phyloP scores from a whole-genome alignment of 2,113 vertebrate genomes.

The Picathartes gymnocephalus region DNA sequence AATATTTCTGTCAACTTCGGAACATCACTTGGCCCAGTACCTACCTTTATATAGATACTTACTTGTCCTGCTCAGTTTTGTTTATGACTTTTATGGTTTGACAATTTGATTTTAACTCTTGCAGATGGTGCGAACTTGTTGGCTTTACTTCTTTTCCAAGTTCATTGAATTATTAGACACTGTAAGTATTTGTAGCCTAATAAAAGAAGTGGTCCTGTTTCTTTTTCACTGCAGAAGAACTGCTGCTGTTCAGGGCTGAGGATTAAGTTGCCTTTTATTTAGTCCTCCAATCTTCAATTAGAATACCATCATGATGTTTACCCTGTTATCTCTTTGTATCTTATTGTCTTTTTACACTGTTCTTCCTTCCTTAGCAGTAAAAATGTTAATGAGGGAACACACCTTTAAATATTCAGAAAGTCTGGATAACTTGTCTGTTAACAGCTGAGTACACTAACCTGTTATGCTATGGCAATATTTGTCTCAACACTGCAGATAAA shows the following conservation, averaged over 20 bases:
- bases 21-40: neutral
- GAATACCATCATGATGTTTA: neutral
- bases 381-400: neutral
- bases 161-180: conserved; percentile 96
- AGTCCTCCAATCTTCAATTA: neutral
- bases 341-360: neutral
- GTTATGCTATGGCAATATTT: neutral
- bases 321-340: neutral
- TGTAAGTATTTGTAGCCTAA: conserved; percentile 76
- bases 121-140: conserved; percentile 92
- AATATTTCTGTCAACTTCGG: neutral
- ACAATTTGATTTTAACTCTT: neutral
- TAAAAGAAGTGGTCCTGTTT: neutral
- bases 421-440: neutral
- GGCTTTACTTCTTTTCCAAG: conserved; percentile 97
- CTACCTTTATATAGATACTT: neutral
- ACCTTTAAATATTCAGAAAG: neutral
- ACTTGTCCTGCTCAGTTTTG: neutral
- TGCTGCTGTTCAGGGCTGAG: neutral
- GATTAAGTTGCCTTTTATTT: neutral
- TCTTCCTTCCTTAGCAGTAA: neutral
- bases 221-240: neutral
- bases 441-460: neutral
- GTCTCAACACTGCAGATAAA: neutral
- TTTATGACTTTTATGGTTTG: neutral